Percentiles rank a stretch among this genome's conserved stretches.
Conservation (phyloP, 2,888 invertebrate genomes). For the Chrysopilus asiliformis region DNA sequence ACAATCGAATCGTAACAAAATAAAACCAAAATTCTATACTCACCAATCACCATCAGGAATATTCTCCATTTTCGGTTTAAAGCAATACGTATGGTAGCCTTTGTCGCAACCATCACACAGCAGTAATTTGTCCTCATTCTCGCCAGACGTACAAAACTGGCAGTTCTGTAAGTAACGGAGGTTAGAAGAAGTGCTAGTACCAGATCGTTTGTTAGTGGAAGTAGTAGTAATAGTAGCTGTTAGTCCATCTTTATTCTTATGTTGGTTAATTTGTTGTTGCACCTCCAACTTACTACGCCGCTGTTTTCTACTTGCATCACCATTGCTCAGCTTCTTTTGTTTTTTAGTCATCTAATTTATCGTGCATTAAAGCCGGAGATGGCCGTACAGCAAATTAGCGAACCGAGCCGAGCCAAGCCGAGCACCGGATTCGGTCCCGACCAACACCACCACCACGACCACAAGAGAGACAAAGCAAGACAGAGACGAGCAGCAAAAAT, state of each 20-base stretch:
- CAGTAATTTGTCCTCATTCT: constrained; percentile 88
- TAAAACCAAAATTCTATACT: constrained; percentile 25
- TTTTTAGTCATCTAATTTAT: constrained; percentile 5
- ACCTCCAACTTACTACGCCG: background rate
- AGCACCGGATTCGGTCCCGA: too few species aligned
- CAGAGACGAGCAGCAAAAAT: constrained; percentile 7
- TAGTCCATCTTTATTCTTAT: constrained; percentile 1
- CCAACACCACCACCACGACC: too few species aligned
- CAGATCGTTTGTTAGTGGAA: constrained; percentile 11
- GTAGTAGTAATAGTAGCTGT: background rate
- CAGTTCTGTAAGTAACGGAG: constrained; percentile 60
- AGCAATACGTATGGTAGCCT: constrained; percentile 97
- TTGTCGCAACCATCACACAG: constrained; percentile 97
- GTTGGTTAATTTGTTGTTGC: constrained; percentile 4
- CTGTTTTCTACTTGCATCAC: background rate
- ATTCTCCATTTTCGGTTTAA: constrained; percentile 89
- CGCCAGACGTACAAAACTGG: constrained; percentile 92
- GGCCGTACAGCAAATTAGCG: too few species aligned
- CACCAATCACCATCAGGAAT: constrained; percentile 98
- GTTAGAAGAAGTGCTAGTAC: constrained; percentile 12
- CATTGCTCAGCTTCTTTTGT: constrained; percentile 3
- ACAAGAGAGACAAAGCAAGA: constrained; percentile 6
- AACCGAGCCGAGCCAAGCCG: too few species aligned
- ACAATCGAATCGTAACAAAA: too few species aligned
- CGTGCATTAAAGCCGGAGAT: too few species aligned